Evolutionary conservation across 2,888 invertebrate species (phyloP), one percentile per base, ranked within the genome.

Genomic region (Lepidonotus clava): DNA sequence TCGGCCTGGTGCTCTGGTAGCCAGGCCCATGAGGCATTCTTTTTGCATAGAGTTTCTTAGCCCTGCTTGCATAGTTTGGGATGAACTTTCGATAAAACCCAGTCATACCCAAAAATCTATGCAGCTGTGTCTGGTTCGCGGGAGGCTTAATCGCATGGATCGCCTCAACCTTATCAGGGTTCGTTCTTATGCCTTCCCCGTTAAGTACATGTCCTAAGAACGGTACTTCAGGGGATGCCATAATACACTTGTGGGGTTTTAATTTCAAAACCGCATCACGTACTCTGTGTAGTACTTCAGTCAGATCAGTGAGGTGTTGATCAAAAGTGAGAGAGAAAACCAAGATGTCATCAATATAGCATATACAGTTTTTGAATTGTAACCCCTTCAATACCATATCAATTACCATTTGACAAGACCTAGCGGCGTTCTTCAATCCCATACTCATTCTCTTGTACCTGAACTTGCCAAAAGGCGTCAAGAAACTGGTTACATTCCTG

Each of bases 11-110:
- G 56, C n/a, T n/a, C 5, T n/a, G 8, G 56, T 56, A 21, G 21
- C 56, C 8, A 18, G n/a, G 21, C n/a, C 56, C 56, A n/a, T 4
- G 11, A 11, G 4, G 5, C n/a, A 14, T 56, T 56, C n/a, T 56
- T 56, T n/a, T 56, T 56, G 8, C 56, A 56, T 56, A 56, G 21
- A 56, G n/a, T 8, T 56, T 11, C n/a, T n/a, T 8, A 4, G n/a
- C 56, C 5, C n/a, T 11, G 4, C 18, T 56, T 56, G 56, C 56
- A n/a, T 56, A 56, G 4, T 56, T n/a, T 14, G 56, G 56, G 5
- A 56, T n/a, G n/a, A 56, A 56, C n/a, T 56, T 56, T 8, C n/a
- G 56, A n/a, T 56, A 56, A n/a, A 56, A 56, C n/a, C 56, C 56
- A 14, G 56, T 56, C n/a, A 56, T 56, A 5, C 56, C 56, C n/a